A percentile compares a stretch with the other conserved stretches of the same genome.
phyloP scores from a whole-genome alignment of 2,888 invertebrate species.

The Eupithecia exiguata region DNA sequence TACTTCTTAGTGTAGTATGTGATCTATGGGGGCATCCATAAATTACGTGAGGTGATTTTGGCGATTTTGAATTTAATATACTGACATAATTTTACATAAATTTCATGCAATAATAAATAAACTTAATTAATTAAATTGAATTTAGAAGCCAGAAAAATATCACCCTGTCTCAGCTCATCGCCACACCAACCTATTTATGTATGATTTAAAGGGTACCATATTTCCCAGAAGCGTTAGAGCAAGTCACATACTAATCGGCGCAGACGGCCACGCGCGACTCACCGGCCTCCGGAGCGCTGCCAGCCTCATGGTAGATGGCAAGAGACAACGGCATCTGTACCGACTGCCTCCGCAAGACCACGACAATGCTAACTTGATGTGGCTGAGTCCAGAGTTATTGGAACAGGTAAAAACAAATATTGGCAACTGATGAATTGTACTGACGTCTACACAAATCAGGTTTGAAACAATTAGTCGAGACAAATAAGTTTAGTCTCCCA shows the following conservation, averaged over 20 bases:
- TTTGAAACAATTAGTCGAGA: not conserved
- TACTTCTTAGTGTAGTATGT: too few species aligned
- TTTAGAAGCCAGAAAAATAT: too few species aligned
- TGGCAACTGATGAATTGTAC: not conserved
- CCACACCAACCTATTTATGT: too few species aligned
- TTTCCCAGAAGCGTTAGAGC: constrained; percentile 89
- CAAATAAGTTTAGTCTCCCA: too few species aligned
- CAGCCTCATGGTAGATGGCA: constrained; percentile 88
- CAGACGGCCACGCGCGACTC: constrained; percentile 88
- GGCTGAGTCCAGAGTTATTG: constrained; percentile 96
- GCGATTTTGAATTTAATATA: too few species aligned
- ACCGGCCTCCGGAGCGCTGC: constrained; percentile 92
- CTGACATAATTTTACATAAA: too few species aligned
- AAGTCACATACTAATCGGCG: constrained; percentile 91
- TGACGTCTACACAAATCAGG: not conserved
- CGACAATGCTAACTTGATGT: constrained; percentile 88
- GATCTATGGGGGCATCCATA: too few species aligned
- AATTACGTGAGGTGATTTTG: too few species aligned
- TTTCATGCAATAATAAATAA: too few species aligned
- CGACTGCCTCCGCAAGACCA: constrained; percentile 89
- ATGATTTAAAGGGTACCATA: not conserved
- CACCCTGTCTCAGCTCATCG: too few species aligned
- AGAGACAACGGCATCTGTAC: constrained; percentile 87
- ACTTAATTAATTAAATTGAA: too few species aligned
- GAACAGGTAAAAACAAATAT: constrained; percentile 86